These are phyloP conservation scores for Sisyra terminalis DNA, from an alignment of 2,888 invertebrate species.

Conservation along the genomic window DNA sequence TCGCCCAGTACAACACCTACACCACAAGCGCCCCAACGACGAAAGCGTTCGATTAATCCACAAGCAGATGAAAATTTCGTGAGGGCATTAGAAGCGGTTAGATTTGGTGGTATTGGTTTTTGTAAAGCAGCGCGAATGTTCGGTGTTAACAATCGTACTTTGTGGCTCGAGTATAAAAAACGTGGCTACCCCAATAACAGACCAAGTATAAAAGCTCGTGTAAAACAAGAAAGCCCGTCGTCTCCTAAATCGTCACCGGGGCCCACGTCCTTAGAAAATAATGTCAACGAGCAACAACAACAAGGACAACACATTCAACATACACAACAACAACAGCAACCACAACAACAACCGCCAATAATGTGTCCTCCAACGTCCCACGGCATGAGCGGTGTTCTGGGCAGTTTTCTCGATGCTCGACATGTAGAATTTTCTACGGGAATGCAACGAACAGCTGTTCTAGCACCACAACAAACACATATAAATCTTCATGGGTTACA, in stretches of 20 bases:
- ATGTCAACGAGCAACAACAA: constrained; percentile 17
- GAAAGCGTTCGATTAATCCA: constrained; percentile 61
- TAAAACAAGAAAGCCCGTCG: constrained; percentile 36
- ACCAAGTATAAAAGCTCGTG: constrained; percentile 59
- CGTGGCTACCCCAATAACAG: constrained; percentile 68
- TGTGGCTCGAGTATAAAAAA: constrained; percentile 75
- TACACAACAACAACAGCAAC: constrained; percentile 17
- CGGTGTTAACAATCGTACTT: constrained; percentile 69
- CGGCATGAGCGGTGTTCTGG: constrained; percentile 36
- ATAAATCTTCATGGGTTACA: constrained; percentile 60
- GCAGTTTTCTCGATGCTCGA: constrained; percentile 47
- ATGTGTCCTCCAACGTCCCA: constrained; percentile 34
- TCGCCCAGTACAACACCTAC: constrained; percentile 25
- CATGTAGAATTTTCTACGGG: constrained; percentile 48
- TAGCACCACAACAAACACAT: constrained; percentile 32
- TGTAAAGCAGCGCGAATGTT: constrained; percentile 72
- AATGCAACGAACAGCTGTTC: constrained; percentile 26
- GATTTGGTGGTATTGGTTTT: constrained; percentile 70
- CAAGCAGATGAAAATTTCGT: constrained; percentile 73
- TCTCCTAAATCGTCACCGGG: constrained; percentile 17
- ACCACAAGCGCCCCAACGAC: constrained; percentile 34
- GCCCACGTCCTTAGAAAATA: constrained; percentile 22
- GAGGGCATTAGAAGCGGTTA: constrained; percentile 62
- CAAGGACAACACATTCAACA: constrained; percentile 21
- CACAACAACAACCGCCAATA: constrained; percentile 24